A percentile compares a stretch with the other conserved stretches of the same genome.
Conservation (phyloP, 2,797 vertebrate species). For the Pangasius mekongensis region DNA sequence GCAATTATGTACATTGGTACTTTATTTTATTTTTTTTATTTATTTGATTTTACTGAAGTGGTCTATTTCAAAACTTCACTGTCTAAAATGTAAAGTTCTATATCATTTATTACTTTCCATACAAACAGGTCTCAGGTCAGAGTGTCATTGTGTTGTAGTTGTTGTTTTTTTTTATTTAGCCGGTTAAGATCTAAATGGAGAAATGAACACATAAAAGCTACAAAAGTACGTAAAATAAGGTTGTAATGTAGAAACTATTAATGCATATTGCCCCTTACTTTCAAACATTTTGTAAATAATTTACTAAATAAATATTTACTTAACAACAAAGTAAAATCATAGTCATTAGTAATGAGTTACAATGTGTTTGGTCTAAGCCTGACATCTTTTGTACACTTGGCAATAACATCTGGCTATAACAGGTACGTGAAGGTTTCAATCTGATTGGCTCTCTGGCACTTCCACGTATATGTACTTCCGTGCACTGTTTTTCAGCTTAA, state of each 20-base stretch:
- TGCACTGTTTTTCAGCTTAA: background rate
- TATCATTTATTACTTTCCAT: background rate
- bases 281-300: background rate
- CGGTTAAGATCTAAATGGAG: background rate
- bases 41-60: background rate
- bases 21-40: background rate
- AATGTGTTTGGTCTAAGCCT: background rate
- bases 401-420: background rate
- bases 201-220: background rate
- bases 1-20: background rate
- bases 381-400: background rate
- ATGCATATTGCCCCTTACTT: background rate
- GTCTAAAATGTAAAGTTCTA: background rate
- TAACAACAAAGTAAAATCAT: background rate
- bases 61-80: background rate
- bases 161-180: background rate
- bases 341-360: background rate
- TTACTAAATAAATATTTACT: background rate
- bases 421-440: background rate
- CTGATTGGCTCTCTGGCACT: background rate
- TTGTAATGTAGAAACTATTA: background rate
- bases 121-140: background rate
- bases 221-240: background rate
- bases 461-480: background rate
- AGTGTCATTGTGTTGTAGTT: background rate